Conservation (phyloP, 2,888 invertebrate genomes). For the Amblyjoppa fuscipennis region DNA sequence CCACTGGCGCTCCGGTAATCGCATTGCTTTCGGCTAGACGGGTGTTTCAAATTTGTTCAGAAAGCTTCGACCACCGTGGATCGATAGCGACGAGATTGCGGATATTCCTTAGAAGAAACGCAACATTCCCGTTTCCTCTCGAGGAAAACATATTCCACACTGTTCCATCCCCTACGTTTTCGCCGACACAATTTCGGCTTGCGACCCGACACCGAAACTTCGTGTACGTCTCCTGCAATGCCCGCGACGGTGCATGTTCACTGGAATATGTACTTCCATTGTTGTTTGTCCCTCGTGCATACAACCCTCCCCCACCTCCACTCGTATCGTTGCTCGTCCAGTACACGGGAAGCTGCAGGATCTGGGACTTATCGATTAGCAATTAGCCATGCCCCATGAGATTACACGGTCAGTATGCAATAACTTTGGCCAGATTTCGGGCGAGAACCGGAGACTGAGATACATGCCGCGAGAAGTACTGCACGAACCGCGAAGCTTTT, state of each 20-base stretch:
- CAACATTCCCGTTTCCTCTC: no score
- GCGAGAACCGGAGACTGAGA: neutral
- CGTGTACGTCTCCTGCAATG: neutral
- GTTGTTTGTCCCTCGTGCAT: constrained; percentile 8
- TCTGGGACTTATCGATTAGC: constrained; percentile 42
- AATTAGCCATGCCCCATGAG: constrained; percentile 43
- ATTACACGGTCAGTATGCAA: constrained; percentile 23
- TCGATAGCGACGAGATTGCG: no score
- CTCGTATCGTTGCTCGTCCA: neutral
- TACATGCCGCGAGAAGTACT: neutral
- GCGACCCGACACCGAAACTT: neutral
- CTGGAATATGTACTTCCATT: neutral
- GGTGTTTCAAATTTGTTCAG: no score
- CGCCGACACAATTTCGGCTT: neutral
- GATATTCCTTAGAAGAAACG: no score
- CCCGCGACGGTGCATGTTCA: neutral
- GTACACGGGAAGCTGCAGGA: neutral
- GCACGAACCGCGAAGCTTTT: neutral
- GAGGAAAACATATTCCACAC: no score
- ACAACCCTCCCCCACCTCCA: neutral
- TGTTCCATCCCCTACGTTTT: neutral
- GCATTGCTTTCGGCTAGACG: no score
- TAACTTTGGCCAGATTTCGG: constrained; percentile 14
- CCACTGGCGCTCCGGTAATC: no score
- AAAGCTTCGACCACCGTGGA: no score